Percentiles rank a stretch among this genome's conserved stretches.
Evolutionary conservation across 2,888 invertebrate genomes (phyloP).

Genomic region (Noctuana brunneofusca): DNA sequence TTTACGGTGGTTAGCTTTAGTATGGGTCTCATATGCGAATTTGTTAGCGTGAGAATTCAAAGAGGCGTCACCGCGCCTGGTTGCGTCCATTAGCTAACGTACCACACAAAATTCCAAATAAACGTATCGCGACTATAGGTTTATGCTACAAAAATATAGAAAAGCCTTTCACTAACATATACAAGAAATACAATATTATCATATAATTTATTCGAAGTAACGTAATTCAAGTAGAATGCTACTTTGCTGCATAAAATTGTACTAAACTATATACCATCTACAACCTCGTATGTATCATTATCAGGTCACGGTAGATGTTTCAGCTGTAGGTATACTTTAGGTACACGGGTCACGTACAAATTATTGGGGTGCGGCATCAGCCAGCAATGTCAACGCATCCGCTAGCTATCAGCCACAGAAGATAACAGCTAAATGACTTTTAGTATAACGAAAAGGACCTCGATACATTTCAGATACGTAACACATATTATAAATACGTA

Average conservation of each 20-base stretch:
- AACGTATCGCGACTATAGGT: no score
- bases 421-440: background rate
- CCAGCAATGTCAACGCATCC: background rate
- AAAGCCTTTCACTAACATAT: no score
- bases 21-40: background rate
- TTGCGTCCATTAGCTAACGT: no score
- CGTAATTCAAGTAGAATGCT: no score
- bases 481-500: no score
- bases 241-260: no score
- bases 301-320: background rate
- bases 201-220: no score
- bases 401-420: background rate
- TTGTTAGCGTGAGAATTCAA: background rate
- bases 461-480: no score
- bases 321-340: background rate
- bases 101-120: no score
- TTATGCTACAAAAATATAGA: no score
- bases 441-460: background rate
- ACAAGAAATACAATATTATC: no score
- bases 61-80: background rate
- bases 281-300: background rate
- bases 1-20: background rate
- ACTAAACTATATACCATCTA: background rate
- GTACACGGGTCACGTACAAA: background rate
- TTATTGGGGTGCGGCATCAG: background rate